Percentiles rank a stretch among this genome's conserved stretches.
Conservation (phyloP, 1,140 invertebrate species). For the Kradibia gibbosae region DNA sequence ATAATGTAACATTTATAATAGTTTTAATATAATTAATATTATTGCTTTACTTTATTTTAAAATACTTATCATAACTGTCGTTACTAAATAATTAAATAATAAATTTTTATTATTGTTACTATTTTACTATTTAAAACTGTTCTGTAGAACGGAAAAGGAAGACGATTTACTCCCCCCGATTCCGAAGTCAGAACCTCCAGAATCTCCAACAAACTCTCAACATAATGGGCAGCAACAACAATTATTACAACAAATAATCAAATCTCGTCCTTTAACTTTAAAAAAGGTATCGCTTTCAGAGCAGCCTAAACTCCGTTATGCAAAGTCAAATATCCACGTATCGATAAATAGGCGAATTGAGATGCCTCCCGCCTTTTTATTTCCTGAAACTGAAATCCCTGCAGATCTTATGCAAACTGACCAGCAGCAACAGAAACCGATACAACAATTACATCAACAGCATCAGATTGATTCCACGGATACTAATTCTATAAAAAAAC, state of each 20-base stretch:
- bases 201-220: slow-evolving; percentile 66
- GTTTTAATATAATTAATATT: too few species aligned
- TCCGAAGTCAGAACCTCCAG: slow-evolving; percentile 69
- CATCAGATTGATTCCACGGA: slow-evolving; percentile 61
- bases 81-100: neutral
- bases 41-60: too few species aligned
- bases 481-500: slow-evolving; percentile 57
- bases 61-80: too few species aligned
- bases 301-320: slow-evolving; percentile 81
- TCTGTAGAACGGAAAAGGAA: slow-evolving; percentile 65
- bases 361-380: slow-evolving; percentile 86
- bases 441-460: slow-evolving; percentile 56
- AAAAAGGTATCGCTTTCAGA: slow-evolving; percentile 84
- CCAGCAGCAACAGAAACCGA: slow-evolving; percentile 58
- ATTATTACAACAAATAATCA: slow-evolving; percentile 78
- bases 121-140: neutral
- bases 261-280: slow-evolving; percentile 84
- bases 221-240: slow-evolving; percentile 57
- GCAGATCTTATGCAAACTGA: slow-evolving; percentile 75
- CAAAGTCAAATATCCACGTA: slow-evolving; percentile 76
- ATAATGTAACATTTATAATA: too few species aligned
- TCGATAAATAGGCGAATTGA: slow-evolving; percentile 83
- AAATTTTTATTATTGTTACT: neutral
- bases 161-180: slow-evolving; percentile 69
- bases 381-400: slow-evolving; percentile 82